These are phyloP conservation scores for Isoperla grammatica DNA, from an alignment of 2,888 invertebrate genomes.

Conservation along the genomic window DNA sequence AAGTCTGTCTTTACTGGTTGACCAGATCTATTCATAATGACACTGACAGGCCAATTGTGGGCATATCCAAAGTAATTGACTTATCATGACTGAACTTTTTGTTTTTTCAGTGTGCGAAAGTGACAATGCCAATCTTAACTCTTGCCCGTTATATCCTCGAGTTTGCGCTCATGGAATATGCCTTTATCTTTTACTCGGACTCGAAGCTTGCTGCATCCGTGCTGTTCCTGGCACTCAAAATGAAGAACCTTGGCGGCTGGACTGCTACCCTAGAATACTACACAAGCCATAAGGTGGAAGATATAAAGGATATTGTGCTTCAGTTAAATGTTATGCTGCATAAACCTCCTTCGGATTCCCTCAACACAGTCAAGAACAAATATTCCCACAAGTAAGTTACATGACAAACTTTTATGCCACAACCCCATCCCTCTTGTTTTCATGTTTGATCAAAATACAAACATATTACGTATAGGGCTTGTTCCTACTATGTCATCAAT, in stretches of 20 bases:
- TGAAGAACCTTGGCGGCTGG: constrained; percentile 74
- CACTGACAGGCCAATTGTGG: too few relatives aligned
- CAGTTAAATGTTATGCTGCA: constrained; percentile 71
- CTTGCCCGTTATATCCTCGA: constrained; percentile 93
- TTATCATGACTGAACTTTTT: too few relatives aligned
- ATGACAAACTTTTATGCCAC: too few relatives aligned
- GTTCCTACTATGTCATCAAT: too few relatives aligned
- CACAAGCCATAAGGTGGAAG: constrained; percentile 69
- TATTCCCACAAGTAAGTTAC: constrained; percentile 77
- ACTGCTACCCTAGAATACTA: constrained; percentile 69
- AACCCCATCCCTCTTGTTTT: background rate
- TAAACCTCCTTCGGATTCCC: constrained; percentile 67
- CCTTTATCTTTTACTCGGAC: constrained; percentile 69
- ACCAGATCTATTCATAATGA: too few relatives aligned
- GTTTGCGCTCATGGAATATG: constrained; percentile 87
- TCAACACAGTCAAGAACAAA: constrained; percentile 85
- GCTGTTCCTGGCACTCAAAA: constrained; percentile 78
- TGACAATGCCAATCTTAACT: constrained; percentile 87
- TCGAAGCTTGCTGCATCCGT: constrained; percentile 88
- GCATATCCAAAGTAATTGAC: too few relatives aligned
- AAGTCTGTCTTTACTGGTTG: too few relatives aligned
- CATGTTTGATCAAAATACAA: too few relatives aligned
- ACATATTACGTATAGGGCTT: constrained; percentile 1
- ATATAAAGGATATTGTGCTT: constrained; percentile 65
- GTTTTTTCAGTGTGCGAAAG: constrained; percentile 78